Evolutionary conservation across 1,140 invertebrate species (phyloP).

Genomic region (Drosophila kikkawai): DNA sequence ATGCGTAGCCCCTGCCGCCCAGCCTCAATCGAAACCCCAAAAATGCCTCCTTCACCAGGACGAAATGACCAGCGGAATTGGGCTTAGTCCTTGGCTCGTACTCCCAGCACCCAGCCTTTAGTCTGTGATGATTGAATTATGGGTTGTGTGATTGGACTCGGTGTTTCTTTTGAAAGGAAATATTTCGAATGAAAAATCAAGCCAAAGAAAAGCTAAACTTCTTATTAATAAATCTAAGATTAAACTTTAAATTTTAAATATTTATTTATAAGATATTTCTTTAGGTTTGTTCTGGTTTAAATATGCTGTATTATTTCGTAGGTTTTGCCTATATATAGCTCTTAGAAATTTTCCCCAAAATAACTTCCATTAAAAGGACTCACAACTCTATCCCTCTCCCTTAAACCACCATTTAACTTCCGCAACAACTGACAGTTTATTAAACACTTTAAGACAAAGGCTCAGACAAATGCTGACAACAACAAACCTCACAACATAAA

Average conservation of each 20-base stretch:
- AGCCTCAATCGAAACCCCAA: conserved; percentile 4
- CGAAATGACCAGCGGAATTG: conserved; percentile 31
- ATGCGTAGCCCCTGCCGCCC: conserved; percentile 38
- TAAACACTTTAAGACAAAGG: conserved; percentile 54
- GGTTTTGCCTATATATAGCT: neutral
- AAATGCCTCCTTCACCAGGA: conserved; percentile 3
- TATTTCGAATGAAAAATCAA: too few species aligned
- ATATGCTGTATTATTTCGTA: neutral
- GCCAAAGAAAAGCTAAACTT: neutral
- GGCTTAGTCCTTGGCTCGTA: conserved; percentile 1
- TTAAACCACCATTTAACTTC: conserved; percentile 12
- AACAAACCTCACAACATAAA: neutral
- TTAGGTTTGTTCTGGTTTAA: neutral
- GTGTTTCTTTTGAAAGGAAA: neutral
- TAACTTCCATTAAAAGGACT: neutral
- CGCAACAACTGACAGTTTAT: conserved; percentile 30
- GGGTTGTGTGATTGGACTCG: conserved; percentile 16
- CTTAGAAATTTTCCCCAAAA: neutral
- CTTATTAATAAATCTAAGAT: too few species aligned
- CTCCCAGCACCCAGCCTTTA: neutral
- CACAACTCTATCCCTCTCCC: neutral
- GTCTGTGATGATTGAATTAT: conserved; percentile 37
- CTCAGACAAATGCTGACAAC: conserved; percentile 26
- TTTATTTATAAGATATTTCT: neutral
- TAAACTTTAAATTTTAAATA: too few species aligned